These are phyloP conservation scores for Bergia puertoricense DNA, from an alignment of 92 coral and sea anemone species.

Conservation along the genomic window DNA sequence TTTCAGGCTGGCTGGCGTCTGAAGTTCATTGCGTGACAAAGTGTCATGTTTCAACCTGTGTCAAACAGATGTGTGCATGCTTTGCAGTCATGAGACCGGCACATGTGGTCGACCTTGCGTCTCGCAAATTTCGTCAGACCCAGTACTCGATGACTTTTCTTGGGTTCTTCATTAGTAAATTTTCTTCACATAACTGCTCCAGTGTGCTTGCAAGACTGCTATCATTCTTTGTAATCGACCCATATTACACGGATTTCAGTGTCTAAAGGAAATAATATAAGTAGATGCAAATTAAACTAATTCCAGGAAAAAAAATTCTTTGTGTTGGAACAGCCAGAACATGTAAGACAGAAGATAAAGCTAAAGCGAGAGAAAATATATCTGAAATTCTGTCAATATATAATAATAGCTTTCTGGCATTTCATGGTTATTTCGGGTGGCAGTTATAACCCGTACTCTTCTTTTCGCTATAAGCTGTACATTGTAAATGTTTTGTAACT, in stretches of 20 bases:
- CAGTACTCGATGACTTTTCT: background rate
- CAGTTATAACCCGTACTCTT: too few species aligned
- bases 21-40: background rate
- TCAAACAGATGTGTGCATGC: constrained; percentile 7
- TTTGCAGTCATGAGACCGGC: constrained; percentile 5
- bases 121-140: background rate
- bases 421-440: too few species aligned
- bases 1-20: too few species aligned
- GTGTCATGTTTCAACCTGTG: background rate
- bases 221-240: background rate
- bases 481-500: too few species aligned
- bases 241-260: background rate
- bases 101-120: background rate
- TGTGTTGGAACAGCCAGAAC: background rate
- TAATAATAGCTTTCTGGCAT: too few species aligned
- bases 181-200: background rate
- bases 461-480: too few species aligned
- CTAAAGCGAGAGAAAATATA: too few species aligned
- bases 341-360: too few species aligned
- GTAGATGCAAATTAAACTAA: background rate
- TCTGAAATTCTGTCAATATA: too few species aligned
- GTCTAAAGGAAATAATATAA: background rate
- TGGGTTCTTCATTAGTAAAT: background rate
- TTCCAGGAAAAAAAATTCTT: background rate
- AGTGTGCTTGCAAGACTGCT: background rate